Base-by-base conservation (phyloP, 2,113 vertebrate species). In the Galbula dea region DNA sequence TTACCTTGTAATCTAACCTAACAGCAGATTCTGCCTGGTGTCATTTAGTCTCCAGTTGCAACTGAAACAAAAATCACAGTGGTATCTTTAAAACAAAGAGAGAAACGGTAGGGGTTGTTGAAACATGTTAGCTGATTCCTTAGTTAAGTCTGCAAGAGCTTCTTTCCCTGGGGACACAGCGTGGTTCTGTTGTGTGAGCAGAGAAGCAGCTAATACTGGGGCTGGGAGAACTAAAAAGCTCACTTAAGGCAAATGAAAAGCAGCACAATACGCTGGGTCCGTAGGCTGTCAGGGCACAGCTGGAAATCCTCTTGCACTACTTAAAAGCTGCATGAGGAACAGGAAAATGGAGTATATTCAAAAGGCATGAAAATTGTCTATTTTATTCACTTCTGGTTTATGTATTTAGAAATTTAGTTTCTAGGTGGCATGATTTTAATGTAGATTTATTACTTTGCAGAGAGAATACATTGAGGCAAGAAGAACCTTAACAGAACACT, bases 231-330 rank as follows among this genome's bases (percentile, higher is more conserved):
- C 94, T 95, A 41, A 79, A 91, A 86, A 67, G 79, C 86, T 95
- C 84, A 27, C 91, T 86, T 78, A 65, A 78, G 91, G 94, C 93
- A 95, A 95, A 89, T 63, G 87, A 91, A 94, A 94, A 96, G 96
- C 97, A 96, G 94, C 95, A 96, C 95, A 96, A 97, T 98, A 69
- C 73, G 88, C 85, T 96, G 46, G 97, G 97, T 96, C 97, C 97
- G 97, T 62, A 94, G 98, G 98, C 98, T 98, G 98, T 97, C 97
- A 98, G 97, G 98, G 98, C 97, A 96, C 98, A 98, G 96, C 98
- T 97, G 97, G 98, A 98, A 96, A 95, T 83, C 95, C 75, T 83
- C 83, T 73, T 55, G 69, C 92, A 86, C 41, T 54, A 12, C 74
- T 94, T 86, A 26, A 34, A 34, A 68, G 52, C 18, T 86, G 32